Evolutionary conservation across 2,797 vertebrate genomes (phyloP).

Genomic region (Xenentodon cancila): DNA sequence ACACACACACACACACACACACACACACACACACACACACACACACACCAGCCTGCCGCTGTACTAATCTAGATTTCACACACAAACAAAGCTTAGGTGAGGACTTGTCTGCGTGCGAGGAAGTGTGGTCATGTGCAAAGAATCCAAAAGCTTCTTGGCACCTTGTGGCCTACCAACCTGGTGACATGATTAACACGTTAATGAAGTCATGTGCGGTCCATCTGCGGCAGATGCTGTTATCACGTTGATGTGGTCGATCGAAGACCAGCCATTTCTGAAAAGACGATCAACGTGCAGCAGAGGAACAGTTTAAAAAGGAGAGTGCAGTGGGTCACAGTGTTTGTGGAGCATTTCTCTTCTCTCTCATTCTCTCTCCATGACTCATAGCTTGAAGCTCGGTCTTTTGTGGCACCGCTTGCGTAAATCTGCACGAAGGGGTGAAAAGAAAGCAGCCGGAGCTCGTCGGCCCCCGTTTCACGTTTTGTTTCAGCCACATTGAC

Average conservation of each 20-base stretch:
- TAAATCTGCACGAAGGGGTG: slow-evolving; percentile 30
- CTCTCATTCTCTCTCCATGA: slow-evolving; percentile 44
- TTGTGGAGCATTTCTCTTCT: slow-evolving; percentile 49
- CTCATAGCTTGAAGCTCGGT: slow-evolving; percentile 61
- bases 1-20: slow-evolving; percentile 26
- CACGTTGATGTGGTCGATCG: slow-evolving; percentile 42
- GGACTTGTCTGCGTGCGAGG: slow-evolving; percentile 14
- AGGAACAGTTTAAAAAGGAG: neutral
- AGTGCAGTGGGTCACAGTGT: slow-evolving; percentile 64
- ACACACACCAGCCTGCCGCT: slow-evolving; percentile 24
- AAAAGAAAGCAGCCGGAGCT: slow-evolving; percentile 16
- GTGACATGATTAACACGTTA: slow-evolving; percentile 48
- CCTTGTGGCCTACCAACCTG: slow-evolving; percentile 46
- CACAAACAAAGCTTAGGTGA: slow-evolving; percentile 32
- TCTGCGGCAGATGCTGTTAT: slow-evolving; percentile 41
- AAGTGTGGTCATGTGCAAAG: slow-evolving; percentile 42
- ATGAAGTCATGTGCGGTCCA: slow-evolving; percentile 41
- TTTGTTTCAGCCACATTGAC: slow-evolving; percentile 2
- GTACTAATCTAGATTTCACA: slow-evolving; percentile 50
- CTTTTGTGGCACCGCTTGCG: slow-evolving; percentile 45
- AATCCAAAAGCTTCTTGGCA: slow-evolving; percentile 54
- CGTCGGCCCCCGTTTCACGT: slow-evolving; percentile 15
- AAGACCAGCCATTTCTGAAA: slow-evolving; percentile 18
- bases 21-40: slow-evolving; percentile 4
- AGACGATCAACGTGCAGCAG: neutral